phyloP scores from a whole-genome alignment of 2,797 vertebrate species.

The Lutjanus argentimaculatus region DNA sequence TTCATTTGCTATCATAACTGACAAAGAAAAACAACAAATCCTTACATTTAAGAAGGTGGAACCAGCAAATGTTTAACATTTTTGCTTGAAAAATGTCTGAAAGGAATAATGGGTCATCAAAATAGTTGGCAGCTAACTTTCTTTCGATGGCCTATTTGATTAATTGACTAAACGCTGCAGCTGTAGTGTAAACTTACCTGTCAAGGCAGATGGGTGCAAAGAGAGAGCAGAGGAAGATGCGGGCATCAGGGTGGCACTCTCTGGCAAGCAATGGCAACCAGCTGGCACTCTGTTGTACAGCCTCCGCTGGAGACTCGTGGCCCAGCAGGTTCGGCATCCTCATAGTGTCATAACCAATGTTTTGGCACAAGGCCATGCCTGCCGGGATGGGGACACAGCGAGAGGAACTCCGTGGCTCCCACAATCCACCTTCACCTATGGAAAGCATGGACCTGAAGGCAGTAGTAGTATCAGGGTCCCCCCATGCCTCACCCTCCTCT shows the following conservation, averaged over 20 bases:
- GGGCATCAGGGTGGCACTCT: constrained; percentile 89
- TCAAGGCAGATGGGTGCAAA: constrained; percentile 92
- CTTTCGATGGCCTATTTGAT: too few species aligned
- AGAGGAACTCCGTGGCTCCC: constrained; percentile 85
- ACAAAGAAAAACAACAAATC: too few species aligned
- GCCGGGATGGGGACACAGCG: constrained; percentile 85
- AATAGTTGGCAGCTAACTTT: too few species aligned
- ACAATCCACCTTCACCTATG: constrained; percentile 65
- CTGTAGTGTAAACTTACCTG: constrained; percentile 81
- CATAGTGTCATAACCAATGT: constrained; percentile 90
- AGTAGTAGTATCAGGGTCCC: constrained; percentile 29
- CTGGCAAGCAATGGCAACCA: constrained; percentile 90
- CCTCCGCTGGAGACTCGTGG: constrained; percentile 88
- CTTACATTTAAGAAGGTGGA: too few species aligned
- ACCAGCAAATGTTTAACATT: too few species aligned
- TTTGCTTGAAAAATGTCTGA: too few species aligned
- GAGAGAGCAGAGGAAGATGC: constrained; percentile 92
- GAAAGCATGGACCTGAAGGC: constrained; percentile 55
- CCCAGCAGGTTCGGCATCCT: constrained; percentile 90
- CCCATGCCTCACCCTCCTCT: constrained; percentile 42
- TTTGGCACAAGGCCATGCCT: constrained; percentile 88
- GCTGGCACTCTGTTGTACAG: constrained; percentile 90
- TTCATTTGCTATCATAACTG: too few species aligned
- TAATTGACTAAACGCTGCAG: too few species aligned
- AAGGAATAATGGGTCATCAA: too few species aligned